Evolutionary conservation across 2,113 vertebrate genomes (phyloP).

Genomic region (Pungitius pungitius): DNA sequence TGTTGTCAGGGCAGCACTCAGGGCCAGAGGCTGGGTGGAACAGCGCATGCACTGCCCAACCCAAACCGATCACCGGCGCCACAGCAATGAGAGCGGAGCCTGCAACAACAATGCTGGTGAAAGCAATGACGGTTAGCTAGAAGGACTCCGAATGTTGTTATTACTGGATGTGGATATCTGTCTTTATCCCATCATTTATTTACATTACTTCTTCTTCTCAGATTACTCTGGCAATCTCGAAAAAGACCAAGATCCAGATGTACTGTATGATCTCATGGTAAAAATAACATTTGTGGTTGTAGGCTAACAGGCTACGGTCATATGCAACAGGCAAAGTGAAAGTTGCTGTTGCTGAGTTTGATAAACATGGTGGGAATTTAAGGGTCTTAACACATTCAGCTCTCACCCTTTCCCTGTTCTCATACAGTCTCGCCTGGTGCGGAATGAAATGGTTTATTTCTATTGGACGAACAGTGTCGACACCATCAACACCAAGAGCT

Average conservation of each 20-base stretch:
- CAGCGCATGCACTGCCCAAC: slow-evolving; percentile 55
- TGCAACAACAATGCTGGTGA: slow-evolving; percentile 37
- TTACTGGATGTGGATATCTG: background rate
- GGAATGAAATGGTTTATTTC: slow-evolving; percentile 85
- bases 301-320: background rate
- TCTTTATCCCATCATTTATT: background rate
- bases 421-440: slow-evolving; percentile 83
- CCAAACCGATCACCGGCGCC: background rate
- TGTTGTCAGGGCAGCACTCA: slow-evolving; percentile 83
- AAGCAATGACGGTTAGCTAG: slow-evolving; percentile 61
- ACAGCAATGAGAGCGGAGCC: slow-evolving; percentile 23
- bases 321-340: background rate
- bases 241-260: slow-evolving; percentile 68
- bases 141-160: background rate
- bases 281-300: slow-evolving; percentile 30
- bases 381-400: background rate
- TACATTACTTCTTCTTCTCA: slow-evolving; percentile 42
- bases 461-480: slow-evolving; percentile 84
- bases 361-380: background rate
- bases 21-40: slow-evolving; percentile 89
- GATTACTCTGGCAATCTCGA: slow-evolving; percentile 70
- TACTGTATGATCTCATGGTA: slow-evolving; percentile 85
- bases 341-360: background rate
- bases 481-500: slow-evolving; percentile 62
- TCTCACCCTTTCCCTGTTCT: slow-evolving; percentile 3